These are phyloP conservation scores for Grapholita molesta DNA, from an alignment of 1,140 invertebrate genomes.

Conservation along the genomic window DNA sequence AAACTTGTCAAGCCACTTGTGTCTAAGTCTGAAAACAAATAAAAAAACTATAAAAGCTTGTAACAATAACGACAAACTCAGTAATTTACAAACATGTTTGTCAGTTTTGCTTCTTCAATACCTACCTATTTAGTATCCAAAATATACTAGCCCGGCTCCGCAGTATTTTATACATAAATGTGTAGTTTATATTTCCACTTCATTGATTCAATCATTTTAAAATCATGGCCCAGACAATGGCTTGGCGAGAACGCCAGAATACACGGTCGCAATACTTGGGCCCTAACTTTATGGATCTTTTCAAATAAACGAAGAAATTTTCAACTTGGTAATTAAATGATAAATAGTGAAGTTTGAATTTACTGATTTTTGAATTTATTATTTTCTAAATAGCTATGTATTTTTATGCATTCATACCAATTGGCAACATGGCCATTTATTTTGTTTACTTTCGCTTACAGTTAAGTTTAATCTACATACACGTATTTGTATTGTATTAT, in stretches of 20 bases:
- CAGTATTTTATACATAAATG: conserved; percentile 5
- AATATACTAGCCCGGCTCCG: background rate
- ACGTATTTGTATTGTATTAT: too few relatives aligned
- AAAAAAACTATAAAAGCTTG: too few relatives aligned
- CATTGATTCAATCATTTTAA: conserved; percentile 16
- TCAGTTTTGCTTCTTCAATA: background rate
- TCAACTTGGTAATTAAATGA: background rate
- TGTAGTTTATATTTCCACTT: conserved; percentile 14
- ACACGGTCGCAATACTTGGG: background rate
- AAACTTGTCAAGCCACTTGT: too few relatives aligned
- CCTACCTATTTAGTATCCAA: background rate
- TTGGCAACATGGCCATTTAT: too few relatives aligned
- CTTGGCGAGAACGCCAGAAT: background rate
- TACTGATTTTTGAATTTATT: too few relatives aligned
- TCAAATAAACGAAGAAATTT: background rate
- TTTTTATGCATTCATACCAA: too few relatives aligned
- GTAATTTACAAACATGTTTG: background rate
- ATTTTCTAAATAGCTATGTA: too few relatives aligned
- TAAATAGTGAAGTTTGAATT: too few relatives aligned
- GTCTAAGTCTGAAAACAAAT: too few relatives aligned
- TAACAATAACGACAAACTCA: background rate
- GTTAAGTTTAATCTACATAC: too few relatives aligned
- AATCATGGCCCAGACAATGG: conserved; percentile 14
- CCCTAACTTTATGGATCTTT: background rate
- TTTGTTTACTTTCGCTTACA: too few relatives aligned